Evolutionary conservation across 2,888 invertebrate species (phyloP), one percentile per base, ranked within the genome.

Genomic region (Leptinotarsa haldemani): DNA sequence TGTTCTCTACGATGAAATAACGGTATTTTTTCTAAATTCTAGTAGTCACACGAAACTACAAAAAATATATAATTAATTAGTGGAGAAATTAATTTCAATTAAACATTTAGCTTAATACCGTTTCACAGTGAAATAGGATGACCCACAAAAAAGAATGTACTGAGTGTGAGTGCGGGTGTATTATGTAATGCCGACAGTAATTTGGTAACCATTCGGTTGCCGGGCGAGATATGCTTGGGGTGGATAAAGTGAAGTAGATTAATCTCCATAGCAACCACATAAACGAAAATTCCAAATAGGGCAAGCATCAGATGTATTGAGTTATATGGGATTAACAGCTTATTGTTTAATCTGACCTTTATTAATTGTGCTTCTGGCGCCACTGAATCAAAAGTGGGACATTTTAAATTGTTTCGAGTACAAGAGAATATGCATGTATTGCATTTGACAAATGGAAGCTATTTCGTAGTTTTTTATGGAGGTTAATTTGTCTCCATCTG

Each of bases 301-400:
- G 61, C 16, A 61, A 16, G 61, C 40, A 61, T 61, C 61, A 40
- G 61, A 61, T 61, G 61, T 61, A 61, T 61, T 18, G 61, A 40
- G 61, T 40, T 40, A 50, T 40, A 30, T n/a, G 0, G 58, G 15
- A 16, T 25, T 20, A 25, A 25, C 25, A 25, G 58, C 22, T 18
- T 53, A 53, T 18, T 53, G 18, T 50, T 50, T 50, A 50, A 16
- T 12, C 53, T 20, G 2, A 20, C 12, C 22, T 12, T 56, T 15
- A 56, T 52, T 9, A 56, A 56, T 61, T 61, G 25, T 16, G 61
- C 61, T 20, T 16, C n/a, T n/a, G 61, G 61, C 16, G 40, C 4
- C 15, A 40, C 61, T 22, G 16, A 2, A 58, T 15, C 4, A 22
- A 25, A 20, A 15, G 25, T 58, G 52, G 9, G 13, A 18, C 18